Evolutionary conservation across 2,113 vertebrate genomes (phyloP).

Genomic region (Zosterops hypoxanthus): DNA sequence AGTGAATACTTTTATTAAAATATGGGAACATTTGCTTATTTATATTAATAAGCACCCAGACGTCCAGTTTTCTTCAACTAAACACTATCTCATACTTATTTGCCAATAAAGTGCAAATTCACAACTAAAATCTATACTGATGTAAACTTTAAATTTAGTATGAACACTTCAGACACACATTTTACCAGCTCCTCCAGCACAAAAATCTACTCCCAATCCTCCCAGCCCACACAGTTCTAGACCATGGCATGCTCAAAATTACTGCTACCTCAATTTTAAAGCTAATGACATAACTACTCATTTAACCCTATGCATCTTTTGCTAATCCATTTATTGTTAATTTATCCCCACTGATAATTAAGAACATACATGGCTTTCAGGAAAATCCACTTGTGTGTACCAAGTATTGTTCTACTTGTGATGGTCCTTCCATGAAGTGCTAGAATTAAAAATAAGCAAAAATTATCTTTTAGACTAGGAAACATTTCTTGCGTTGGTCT

Average conservation of each 20-base stretch:
- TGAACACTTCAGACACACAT: not conserved
- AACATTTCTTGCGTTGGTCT: not conserved
- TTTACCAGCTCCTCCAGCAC: not conserved
- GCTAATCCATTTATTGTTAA: not conserved
- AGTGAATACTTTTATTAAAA: not conserved
- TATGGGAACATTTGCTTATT: not conserved
- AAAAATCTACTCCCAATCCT: not conserved
- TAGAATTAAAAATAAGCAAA: not conserved
- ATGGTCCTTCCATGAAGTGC: not conserved
- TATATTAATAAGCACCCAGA: not conserved
- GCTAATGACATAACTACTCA: not conserved
- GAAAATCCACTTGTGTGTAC: not conserved
- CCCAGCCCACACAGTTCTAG: not conserved
- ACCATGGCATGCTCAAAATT: not conserved
- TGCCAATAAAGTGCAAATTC: not conserved
- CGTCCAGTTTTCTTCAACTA: not conserved
- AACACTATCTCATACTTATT: not conserved
- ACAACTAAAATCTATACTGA: not conserved
- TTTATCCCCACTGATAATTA: not conserved
- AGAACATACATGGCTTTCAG: not conserved
- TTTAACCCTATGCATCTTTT: not conserved
- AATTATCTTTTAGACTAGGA: not conserved
- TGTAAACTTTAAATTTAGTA: not conserved
- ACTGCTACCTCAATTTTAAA: not conserved
- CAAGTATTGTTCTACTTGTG: not conserved